Percentiles rank a stretch among this genome's conserved stretches.
Conservation (phyloP, 2,888 invertebrate genomes). For the Morpho helenor region DNA sequence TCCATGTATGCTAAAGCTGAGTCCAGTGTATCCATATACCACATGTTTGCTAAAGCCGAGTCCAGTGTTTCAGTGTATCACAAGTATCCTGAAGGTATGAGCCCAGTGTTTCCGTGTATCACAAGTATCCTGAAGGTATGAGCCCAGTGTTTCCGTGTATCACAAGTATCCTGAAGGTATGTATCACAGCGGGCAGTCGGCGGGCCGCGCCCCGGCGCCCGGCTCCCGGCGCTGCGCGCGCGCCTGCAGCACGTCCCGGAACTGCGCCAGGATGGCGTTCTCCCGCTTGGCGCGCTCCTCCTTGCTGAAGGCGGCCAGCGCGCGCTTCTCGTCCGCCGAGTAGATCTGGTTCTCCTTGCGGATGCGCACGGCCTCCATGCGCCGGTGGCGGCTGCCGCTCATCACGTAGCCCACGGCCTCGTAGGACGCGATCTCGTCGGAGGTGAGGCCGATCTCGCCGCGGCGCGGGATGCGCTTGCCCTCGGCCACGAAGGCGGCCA, state of each 20-base stretch:
- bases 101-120: no score
- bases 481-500: slow-evolving; percentile 99
- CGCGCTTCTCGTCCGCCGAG: slow-evolving; percentile 99
- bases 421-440: slow-evolving; percentile 94
- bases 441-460: slow-evolving; percentile 98
- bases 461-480: slow-evolving; percentile 98
- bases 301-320: slow-evolving; percentile 98
- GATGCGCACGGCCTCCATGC: slow-evolving; percentile 99
- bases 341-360: slow-evolving; percentile 99
- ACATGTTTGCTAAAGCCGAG: no score
- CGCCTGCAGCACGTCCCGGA: slow-evolving; percentile 86
- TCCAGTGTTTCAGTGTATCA: no score
- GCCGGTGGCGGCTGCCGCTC: slow-evolving; percentile 97
- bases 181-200: not conserved
- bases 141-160: no score
- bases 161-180: no score
- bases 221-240: slow-evolving; percentile 36
- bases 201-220: not conserved
- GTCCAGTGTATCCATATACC: no score
- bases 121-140: no score
- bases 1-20: no score
- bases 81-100: no score
- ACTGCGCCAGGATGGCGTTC: slow-evolving; percentile 96
- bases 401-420: slow-evolving; percentile 98
- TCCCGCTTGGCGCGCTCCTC: slow-evolving; percentile 98